Evolutionary conservation across 2,888 invertebrate species (phyloP).

Genomic region (Drosophila falleni): DNA sequence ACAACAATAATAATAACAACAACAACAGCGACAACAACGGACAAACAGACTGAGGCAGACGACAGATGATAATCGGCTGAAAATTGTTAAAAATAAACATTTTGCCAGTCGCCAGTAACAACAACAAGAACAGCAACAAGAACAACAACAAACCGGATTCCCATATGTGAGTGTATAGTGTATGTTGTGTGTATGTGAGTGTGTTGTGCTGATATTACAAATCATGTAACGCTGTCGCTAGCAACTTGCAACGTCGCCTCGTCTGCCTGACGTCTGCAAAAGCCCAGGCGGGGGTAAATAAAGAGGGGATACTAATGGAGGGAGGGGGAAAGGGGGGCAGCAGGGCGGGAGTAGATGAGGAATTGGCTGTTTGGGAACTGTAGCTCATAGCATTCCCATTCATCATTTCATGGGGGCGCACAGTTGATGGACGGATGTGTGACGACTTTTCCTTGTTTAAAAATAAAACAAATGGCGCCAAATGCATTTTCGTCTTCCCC

Average conservation of each 20-base stretch:
- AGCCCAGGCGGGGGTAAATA: neutral
- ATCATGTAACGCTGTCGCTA: constrained; percentile 70
- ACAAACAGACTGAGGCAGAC: constrained; percentile 43
- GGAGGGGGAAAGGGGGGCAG: neutral
- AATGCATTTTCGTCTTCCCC: constrained; percentile 49
- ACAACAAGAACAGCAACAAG: constrained; percentile 47
- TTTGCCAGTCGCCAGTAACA: constrained; percentile 24
- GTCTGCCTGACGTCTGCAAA: constrained; percentile 75
- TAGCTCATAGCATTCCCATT: constrained; percentile 54
- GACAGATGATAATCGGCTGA: constrained; percentile 74
- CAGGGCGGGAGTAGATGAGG: neutral
- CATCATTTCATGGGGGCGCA: constrained; percentile 60
- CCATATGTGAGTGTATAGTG: constrained; percentile 11
- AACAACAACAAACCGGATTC: constrained; percentile 64
- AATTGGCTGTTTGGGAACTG: constrained; percentile 23
- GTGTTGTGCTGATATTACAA: constrained; percentile 74
- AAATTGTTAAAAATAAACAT: constrained; percentile 74
- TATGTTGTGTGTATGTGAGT: constrained; percentile 16
- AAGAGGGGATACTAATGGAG: neutral
- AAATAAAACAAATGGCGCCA: constrained; percentile 77
- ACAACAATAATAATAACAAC: constrained; percentile 27
- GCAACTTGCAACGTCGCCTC: constrained; percentile 53
- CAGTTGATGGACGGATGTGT: constrained; percentile 77
- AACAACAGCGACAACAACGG: constrained; percentile 28
- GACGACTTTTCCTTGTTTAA: constrained; percentile 74